Conservation (phyloP, 53 echinoderm and acorn worm genomes). For the Hippasteria phrygiana region DNA sequence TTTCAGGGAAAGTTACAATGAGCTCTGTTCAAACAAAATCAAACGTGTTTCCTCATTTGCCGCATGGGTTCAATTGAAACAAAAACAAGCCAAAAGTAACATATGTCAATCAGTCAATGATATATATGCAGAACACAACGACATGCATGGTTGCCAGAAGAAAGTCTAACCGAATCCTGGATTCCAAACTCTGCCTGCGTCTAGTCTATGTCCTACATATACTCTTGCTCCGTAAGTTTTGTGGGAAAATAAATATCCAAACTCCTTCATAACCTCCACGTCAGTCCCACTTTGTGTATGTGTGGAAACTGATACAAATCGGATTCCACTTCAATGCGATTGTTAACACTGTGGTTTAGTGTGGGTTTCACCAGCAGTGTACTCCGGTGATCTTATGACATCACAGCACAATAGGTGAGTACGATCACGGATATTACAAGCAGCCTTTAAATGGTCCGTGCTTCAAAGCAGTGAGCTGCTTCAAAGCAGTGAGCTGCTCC, state of each 20-base stretch:
- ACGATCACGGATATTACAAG: background rate
- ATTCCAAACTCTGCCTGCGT: too few species aligned
- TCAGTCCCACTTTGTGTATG: background rate
- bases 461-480: too few species aligned
- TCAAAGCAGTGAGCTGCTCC: background rate
- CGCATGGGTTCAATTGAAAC: background rate
- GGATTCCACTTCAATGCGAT: background rate
- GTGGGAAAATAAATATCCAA: too few species aligned
- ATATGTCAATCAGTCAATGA: too few species aligned
- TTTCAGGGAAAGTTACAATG: background rate
- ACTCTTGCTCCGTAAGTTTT: too few species aligned
- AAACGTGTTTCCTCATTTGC: background rate
- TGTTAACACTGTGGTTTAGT: background rate
- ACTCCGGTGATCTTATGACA: background rate
- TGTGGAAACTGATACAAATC: conserved; percentile 7
- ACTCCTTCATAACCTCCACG: background rate
- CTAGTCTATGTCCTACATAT: too few species aligned
- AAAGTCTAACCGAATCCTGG: too few species aligned
- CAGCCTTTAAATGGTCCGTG: background rate
- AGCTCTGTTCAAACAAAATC: background rate
- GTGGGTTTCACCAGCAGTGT: background rate
- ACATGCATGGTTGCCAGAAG: background rate
- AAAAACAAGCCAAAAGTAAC: too few species aligned
- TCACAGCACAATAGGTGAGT: background rate
- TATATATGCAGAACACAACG: too few species aligned